A percentile compares a stretch with the other conserved stretches of the same genome.
Evolutionary conservation across 2,113 vertebrate species (phyloP).

Genomic region (Lepidothrix coronata): DNA sequence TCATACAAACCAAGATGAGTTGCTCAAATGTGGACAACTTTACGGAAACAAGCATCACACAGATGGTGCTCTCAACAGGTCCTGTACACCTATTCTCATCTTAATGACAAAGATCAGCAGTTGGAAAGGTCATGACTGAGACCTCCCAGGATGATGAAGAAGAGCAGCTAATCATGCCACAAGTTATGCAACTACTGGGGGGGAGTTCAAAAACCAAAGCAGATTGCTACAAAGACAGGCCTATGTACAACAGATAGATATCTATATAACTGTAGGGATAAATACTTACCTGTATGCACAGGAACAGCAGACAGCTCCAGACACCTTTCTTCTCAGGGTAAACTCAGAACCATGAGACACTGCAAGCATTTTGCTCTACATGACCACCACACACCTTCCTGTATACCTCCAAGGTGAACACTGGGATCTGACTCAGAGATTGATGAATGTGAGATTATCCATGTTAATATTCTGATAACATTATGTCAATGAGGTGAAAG

Average conservation of each 20-base stretch:
- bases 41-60: neutral
- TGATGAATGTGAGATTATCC: constrained; percentile 1
- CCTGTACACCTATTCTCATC: neutral
- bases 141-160: constrained; percentile 59
- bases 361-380: neutral
- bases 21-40: neutral
- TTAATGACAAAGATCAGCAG: constrained; percentile 7
- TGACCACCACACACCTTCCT: constrained; percentile 33
- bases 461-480: constrained; percentile 2
- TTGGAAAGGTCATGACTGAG: constrained; percentile 59
- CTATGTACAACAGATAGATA: constrained; percentile 40
- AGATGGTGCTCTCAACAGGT: neutral
- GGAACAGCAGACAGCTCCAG: constrained; percentile 56
- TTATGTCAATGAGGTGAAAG: constrained; percentile 11
- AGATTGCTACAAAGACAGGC: constrained; percentile 39
- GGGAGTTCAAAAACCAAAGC: constrained; percentile 4
- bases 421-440: neutral
- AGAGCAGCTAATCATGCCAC: constrained; percentile 20
- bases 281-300: constrained; percentile 57
- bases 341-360: constrained; percentile 15
- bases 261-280: constrained; percentile 64
- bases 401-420: neutral
- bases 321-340: constrained; percentile 60
- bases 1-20: neutral
- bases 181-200: constrained; percentile 37